Evolutionary conservation across 2,113 vertebrate species (phyloP).

Genomic region (Emydura subglobosa): DNA sequence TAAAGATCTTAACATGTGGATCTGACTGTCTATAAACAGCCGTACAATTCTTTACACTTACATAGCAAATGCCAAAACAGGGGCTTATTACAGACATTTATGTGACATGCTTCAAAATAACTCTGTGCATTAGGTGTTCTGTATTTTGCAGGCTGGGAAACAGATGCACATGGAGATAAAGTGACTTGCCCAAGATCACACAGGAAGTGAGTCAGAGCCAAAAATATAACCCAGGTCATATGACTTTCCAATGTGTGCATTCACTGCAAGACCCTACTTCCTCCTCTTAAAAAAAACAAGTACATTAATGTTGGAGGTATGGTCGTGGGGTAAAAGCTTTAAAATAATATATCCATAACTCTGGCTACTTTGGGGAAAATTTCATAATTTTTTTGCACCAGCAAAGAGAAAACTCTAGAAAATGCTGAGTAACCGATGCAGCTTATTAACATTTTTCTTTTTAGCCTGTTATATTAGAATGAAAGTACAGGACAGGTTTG

Average conservation of each 20-base stretch:
- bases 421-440: too few species aligned
- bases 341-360: background rate
- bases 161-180: slow-evolving; percentile 58
- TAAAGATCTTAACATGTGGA: slow-evolving; percentile 37
- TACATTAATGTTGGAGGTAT: background rate
- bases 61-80: slow-evolving; percentile 31
- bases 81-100: slow-evolving; percentile 33
- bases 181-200: slow-evolving; percentile 1
- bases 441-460: too few species aligned
- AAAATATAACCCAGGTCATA: slow-evolving; percentile 28
- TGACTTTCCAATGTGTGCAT: background rate
- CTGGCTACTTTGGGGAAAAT: too few species aligned
- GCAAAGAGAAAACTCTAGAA: too few species aligned
- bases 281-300: background rate
- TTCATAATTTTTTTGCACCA: too few species aligned
- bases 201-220: slow-evolving; percentile 29
- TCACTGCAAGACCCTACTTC: background rate
- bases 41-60: slow-evolving; percentile 22
- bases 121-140: slow-evolving; percentile 36
- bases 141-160: slow-evolving; percentile 20
- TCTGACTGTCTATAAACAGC: background rate
- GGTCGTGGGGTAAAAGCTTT: background rate
- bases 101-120: slow-evolving; percentile 46
- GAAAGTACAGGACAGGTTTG: too few species aligned
- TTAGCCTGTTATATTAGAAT: too few species aligned